Base-by-base conservation (phyloP, 2,888 invertebrate species). In the Tortrix viridana region DNA sequence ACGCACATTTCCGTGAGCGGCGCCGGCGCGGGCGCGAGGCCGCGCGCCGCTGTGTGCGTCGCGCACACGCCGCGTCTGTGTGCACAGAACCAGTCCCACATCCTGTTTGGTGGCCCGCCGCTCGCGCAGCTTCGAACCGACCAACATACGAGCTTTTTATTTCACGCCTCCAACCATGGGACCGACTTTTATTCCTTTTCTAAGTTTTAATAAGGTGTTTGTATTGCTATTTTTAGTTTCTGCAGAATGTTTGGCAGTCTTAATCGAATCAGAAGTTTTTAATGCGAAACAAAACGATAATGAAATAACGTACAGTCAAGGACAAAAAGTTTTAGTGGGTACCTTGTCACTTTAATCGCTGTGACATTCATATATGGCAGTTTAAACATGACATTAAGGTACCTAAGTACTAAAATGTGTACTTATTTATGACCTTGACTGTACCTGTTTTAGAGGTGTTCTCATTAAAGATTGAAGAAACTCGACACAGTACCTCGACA, bases 51-150 rank as follows among this genome's bases (percentile, higher is more conserved):
- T 73, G 89, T 86, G 84, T 86, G 86, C 77, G 60, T 71, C 74
- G 74, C 74, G 73, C 70, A 73, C 70, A 67, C 68, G 70, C 64
- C 44, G 67, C 64, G 67, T 48, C 73, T 55, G 68, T 76, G 76
- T 81, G 87, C 84, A 88, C 80, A 81, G 84, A 89, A 92, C 92
- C 92, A 92, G 92, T 92, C 91, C 82, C 86, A 92, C 92, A 92
- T 92, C 92, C 92, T 92, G 92, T 92, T 92, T 89, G 87, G 85
- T 83, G 85, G 85, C 82, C 82, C 85, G 84, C 74, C 84, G 85
- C 81, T 75, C 77, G 84, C 76, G 75, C 87, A 85, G 84, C 89
- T 85, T 85, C 82, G 84, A 41, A 66, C 73, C 76, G 79, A 80
- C 82, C 85, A 82, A 81, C 84, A 84, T 81, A 80, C 68, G 84